Conservation (phyloP, 2,797 vertebrate genomes). For the Falco concolor region DNA sequence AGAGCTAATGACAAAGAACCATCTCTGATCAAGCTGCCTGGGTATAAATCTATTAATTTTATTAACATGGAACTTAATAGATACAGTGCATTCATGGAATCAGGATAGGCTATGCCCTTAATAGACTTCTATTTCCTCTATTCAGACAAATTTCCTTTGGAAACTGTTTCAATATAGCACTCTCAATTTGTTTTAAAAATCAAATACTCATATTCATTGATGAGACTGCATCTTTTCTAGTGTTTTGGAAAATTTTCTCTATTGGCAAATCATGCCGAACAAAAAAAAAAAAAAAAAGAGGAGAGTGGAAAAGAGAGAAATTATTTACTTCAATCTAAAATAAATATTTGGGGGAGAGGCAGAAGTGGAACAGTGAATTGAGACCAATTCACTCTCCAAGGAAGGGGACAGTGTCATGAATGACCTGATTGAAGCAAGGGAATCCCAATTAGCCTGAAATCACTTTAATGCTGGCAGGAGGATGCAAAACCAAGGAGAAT, state of each 20-base stretch:
- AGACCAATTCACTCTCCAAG: background rate
- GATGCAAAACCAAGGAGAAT: background rate
- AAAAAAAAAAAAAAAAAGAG: background rate
- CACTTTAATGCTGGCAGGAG: background rate
- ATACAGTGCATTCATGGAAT: background rate
- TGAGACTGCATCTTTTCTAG: background rate
- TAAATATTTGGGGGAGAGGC: background rate
- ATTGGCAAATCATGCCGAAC: background rate
- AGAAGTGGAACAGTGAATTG: background rate
- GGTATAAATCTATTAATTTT: background rate
- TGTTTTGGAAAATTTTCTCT: background rate
- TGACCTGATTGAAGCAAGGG: background rate
- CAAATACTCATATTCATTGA: background rate
- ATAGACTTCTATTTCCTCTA: background rate
- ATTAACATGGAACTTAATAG: background rate
- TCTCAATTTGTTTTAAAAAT: conserved; percentile 30
- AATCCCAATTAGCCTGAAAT: background rate
- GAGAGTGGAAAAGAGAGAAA: background rate
- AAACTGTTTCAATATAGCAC: background rate
- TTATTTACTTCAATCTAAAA: background rate
- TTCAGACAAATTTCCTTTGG: background rate
- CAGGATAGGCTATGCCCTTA: background rate
- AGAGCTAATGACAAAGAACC: background rate
- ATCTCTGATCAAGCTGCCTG: background rate
- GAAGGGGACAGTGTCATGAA: background rate